Evolutionary conservation across 2,797 vertebrate species (phyloP).

Genomic region (Ambastaia sidthimunki): DNA sequence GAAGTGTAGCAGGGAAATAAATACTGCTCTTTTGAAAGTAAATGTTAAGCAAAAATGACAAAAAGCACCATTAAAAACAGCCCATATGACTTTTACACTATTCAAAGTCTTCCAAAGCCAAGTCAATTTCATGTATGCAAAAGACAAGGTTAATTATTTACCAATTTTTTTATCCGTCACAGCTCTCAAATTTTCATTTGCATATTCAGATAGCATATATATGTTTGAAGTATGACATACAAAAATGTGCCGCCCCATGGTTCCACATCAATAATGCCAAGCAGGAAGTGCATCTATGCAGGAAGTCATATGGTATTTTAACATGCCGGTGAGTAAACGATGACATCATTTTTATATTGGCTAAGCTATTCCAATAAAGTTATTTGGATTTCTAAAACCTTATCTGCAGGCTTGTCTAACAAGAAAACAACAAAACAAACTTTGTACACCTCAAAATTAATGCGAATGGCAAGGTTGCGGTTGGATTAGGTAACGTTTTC

Average conservation of each 20-base stretch:
- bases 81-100: not conserved
- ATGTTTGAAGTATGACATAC: not conserved
- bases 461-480: not conserved
- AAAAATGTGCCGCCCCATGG: not conserved
- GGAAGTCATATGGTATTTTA: not conserved
- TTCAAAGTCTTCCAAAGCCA: not conserved
- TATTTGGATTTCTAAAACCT: not conserved
- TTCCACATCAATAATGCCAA: not conserved
- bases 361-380: not conserved
- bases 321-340: not conserved
- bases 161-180: not conserved
- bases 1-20: too few species aligned
- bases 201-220: not conserved
- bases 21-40: too few species aligned
- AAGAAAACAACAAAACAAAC: slow-evolving; percentile 5
- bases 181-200: not conserved
- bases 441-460: slow-evolving; percentile 15
- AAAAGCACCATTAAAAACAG: not conserved
- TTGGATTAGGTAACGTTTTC: slow-evolving; percentile 6
- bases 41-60: not conserved
- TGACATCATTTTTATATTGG: not conserved
- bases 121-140: not conserved
- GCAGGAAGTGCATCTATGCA: not conserved
- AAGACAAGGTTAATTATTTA: not conserved
- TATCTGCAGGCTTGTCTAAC: not conserved